Base-by-base conservation (phyloP, 1,140 invertebrate species). In the Prorops nasuta region DNA sequence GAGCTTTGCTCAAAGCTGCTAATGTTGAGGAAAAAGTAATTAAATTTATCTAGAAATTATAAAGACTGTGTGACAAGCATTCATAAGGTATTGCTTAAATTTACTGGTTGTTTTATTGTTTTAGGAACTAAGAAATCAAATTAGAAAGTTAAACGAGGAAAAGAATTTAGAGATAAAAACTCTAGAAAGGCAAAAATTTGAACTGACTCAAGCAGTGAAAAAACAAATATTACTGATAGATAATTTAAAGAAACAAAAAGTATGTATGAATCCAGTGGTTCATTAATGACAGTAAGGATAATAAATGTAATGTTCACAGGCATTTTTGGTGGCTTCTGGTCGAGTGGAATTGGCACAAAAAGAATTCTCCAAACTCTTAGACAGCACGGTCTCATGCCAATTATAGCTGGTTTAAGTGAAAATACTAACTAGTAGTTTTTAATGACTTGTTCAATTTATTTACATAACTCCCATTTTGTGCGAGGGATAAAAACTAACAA, bases 181-280 rank as follows among this genome's bases (percentile, higher is more conserved):
- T 52, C 41, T 78, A 10, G 74, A 81, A 51, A 80, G 76, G 45
- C 79, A 80, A 34, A 71, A 74, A 44, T 44, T 56, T 0, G 79
- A 82, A 62, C 48, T 82, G 6, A 34, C 78, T 21, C 72, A 77
- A 53, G 76, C 72, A 3, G 80, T 79, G 44, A 80, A 78, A 58
- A 81, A 80, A 50, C 80, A 81, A 64, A 58, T 71, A 36, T 59
- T 76, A 21, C 63, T 82, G 0, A 61, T 81, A 14, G 76, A 81
- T 49, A 81, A 81, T 63, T 61, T 82, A 7, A 80, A 80, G 44
- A 80, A 75, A 52, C 79, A 82, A 69, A 81, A 78, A 56, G 79
- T 81, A 63, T 8, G 24, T 6, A 28, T n/a, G n/a, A n/a, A n/a
- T n/a, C n/a, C n/a, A n/a, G n/a, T n/a, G n/a, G n/a, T n/a, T n/a